phyloP scores from a whole-genome alignment of 2,888 invertebrate species.

The Dryobota labecula region DNA sequence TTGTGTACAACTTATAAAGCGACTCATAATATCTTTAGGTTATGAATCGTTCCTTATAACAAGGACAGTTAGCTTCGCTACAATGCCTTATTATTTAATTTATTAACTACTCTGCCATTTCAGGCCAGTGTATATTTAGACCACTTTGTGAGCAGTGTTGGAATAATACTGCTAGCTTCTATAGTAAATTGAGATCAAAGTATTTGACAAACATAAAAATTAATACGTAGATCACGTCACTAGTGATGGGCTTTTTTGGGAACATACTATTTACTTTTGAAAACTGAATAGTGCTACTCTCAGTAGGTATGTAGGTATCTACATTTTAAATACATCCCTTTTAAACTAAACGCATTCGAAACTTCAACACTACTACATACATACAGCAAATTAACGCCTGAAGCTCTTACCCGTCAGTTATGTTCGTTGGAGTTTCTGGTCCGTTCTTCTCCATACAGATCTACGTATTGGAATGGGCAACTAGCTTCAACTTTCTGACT shows the following conservation, averaged over 20 bases:
- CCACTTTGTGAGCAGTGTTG: not conserved
- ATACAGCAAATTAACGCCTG: not conserved
- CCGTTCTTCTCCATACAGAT: too few relatives aligned
- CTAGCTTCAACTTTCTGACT: too few relatives aligned
- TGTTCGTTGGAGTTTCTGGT: too few relatives aligned
- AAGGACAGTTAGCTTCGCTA: conserved; percentile 16
- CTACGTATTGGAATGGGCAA: too few relatives aligned
- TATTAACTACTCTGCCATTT: not conserved
- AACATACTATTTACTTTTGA: not conserved
- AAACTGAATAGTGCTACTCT: not conserved
- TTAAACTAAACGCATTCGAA: not conserved
- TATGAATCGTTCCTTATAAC: conserved; percentile 12
- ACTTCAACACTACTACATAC: not conserved
- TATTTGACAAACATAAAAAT: not conserved
- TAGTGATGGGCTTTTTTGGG: not conserved
- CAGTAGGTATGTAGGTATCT: too few relatives aligned
- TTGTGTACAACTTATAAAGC: conserved; percentile 8
- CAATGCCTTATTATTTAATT: conserved; percentile 20
- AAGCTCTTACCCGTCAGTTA: not conserved
- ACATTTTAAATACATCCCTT: not conserved
- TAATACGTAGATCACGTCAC: not conserved
- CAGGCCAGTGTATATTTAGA: not conserved
- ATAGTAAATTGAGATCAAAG: not conserved
- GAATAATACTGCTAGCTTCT: not conserved
- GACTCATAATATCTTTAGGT: conserved; percentile 18